Conservation (phyloP, 2,888 invertebrate species). For the Falcaria lacertinaria region DNA sequence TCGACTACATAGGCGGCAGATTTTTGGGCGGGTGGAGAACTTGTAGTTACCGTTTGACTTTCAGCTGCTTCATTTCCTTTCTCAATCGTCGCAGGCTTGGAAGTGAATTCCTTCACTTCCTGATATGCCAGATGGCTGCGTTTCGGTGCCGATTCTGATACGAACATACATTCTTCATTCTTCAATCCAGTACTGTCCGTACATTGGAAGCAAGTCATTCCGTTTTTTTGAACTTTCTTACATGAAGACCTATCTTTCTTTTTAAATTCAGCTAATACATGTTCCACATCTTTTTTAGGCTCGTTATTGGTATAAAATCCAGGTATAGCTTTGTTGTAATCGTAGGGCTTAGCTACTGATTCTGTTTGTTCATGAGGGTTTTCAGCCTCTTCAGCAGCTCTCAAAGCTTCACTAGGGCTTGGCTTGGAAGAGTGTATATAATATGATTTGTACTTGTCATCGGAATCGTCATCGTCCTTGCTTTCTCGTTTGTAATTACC, state of each 20-base stretch:
- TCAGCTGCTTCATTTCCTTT: slow-evolving; percentile 57
- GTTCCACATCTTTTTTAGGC: slow-evolving; percentile 83
- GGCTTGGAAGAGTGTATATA: slow-evolving; percentile 62
- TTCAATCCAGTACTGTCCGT: slow-evolving; percentile 83
- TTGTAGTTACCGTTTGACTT: slow-evolving; percentile 62
- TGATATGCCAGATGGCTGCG: slow-evolving; percentile 83
- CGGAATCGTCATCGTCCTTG: slow-evolving; percentile 40
- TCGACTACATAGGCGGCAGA: slow-evolving; percentile 65
- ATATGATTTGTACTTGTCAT: slow-evolving; percentile 63
- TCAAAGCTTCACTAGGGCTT: slow-evolving; percentile 57
- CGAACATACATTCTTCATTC: slow-evolving; percentile 89
- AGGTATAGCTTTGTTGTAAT: slow-evolving; percentile 69
- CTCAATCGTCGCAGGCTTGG: slow-evolving; percentile 60
- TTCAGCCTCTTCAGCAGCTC: slow-evolving; percentile 46
- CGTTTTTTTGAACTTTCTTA: slow-evolving; percentile 84
- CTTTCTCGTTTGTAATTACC: slow-evolving; percentile 39
- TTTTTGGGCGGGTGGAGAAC: slow-evolving; percentile 47
- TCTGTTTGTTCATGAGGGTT: slow-evolving; percentile 56
- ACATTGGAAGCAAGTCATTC: slow-evolving; percentile 89
- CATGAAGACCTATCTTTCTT: slow-evolving; percentile 86
- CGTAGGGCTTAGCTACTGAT: slow-evolving; percentile 52
- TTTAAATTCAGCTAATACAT: slow-evolving; percentile 85
- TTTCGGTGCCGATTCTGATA: slow-evolving; percentile 84
- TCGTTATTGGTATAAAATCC: slow-evolving; percentile 76
- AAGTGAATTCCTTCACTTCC: slow-evolving; percentile 81